Evolutionary conservation across 2,888 invertebrate genomes (phyloP).

Genomic region (Ferrisia virgata): DNA sequence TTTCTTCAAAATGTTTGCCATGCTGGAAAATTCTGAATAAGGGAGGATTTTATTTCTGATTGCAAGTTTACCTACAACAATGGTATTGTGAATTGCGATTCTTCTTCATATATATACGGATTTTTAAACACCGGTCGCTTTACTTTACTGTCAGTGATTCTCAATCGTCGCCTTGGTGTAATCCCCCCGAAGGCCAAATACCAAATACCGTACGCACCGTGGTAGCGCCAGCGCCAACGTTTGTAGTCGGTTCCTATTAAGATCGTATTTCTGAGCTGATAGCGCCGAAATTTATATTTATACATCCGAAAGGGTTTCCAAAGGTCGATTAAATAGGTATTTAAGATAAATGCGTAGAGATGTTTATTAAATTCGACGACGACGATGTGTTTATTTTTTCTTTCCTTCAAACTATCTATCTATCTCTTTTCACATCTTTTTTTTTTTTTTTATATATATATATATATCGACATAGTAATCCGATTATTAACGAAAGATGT

Average conservation of each 20-base stretch:
- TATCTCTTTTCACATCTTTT: neutral
- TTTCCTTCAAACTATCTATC: neutral
- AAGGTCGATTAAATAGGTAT: neutral
- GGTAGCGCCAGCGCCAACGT: neutral
- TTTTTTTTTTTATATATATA: too few relatives aligned
- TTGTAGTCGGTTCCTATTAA: neutral
- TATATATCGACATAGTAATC: neutral
- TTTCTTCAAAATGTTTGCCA: conserved; percentile 41
- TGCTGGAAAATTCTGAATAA: conserved; percentile 43
- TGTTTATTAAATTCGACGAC: conserved; percentile 21
- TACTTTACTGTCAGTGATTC: neutral
- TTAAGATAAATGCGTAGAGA: neutral
- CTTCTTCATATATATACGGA: neutral
- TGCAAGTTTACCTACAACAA: conserved; percentile 41
- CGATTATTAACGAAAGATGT: neutral
- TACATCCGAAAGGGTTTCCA: neutral
- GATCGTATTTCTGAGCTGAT: neutral
- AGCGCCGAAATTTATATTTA: neutral
- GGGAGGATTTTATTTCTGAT: conserved; percentile 38
- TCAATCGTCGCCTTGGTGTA: neutral
- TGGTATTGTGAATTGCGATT: conserved; percentile 27
- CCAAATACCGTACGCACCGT: neutral
- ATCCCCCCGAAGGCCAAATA: neutral
- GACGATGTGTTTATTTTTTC: neutral
- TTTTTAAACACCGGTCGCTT: neutral